Evolutionary conservation across 1,140 invertebrate species (phyloP).

Genomic region (Telenomus remus): DNA sequence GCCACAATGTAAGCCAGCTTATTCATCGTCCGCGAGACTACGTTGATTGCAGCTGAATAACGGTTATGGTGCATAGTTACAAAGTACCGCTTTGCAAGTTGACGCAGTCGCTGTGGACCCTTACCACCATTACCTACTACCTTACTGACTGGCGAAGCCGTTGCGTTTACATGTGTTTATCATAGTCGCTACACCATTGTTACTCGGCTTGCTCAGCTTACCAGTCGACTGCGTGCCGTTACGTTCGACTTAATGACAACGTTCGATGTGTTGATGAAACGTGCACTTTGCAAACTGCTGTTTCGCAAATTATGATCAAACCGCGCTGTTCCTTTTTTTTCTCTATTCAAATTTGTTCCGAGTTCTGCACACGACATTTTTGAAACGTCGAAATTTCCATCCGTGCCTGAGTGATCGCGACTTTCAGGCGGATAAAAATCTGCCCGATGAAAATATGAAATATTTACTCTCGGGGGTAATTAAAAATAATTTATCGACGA

Average conservation of each 20-base stretch:
- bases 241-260: conserved; percentile 2
- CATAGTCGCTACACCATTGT: conserved; percentile 16
- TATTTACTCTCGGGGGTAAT: too few relatives aligned
- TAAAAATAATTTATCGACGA: too few relatives aligned
- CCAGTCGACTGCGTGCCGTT: background rate
- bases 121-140: conserved; percentile 52
- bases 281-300: too few relatives aligned
- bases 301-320: too few relatives aligned
- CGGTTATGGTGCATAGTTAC: conserved; percentile 48
- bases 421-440: too few relatives aligned
- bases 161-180: conserved; percentile 31
- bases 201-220: conserved; percentile 19
- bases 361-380: too few relatives aligned
- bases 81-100: conserved; percentile 47
- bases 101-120: conserved; percentile 27
- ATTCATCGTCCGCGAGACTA: conserved; percentile 52
- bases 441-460: too few relatives aligned
- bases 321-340: too few relatives aligned
- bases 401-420: too few relatives aligned
- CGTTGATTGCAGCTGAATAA: conserved; percentile 51
- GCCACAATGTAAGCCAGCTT: conserved; percentile 43
- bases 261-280: background rate
- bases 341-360: too few relatives aligned
- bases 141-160: conserved; percentile 35
- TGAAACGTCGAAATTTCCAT: too few relatives aligned